Evolutionary conservation across 2,888 invertebrate species (phyloP), one percentile per base, ranked within the genome.

Genomic region (Poecilus cupreus): DNA sequence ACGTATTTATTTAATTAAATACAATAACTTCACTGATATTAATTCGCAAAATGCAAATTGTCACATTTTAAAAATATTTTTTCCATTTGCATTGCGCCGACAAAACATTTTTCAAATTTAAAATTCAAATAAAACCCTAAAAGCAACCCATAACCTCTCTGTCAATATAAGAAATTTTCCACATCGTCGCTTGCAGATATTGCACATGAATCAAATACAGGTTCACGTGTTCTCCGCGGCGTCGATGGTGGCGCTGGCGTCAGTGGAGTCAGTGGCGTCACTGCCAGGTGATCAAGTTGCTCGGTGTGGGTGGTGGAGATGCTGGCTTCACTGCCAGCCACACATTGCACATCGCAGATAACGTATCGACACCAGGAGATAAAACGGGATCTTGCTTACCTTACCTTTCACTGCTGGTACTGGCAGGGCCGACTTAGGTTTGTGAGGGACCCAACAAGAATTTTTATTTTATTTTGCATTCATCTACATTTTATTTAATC

Each of bases 131-230:
- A 80, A 80, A 80, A 72, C 39, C 72, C 57, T 72, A 80, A 72
- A 51, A 80, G 72, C 72, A 72, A 16, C 39, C 80, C 39, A 72
- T 72, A 80, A 80, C 80, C 80, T 79, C 64, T 79, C 80, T 80
- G 80, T 80, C 80, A 80, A 80, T 80, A 80, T 80, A 80, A 80
- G 80, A 72, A 80, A 80, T 80, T 80, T 80, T 80, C 80, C 80
- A 49, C 80, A 54, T 80, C 80, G 80, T 80, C 80, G 51, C 80
- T 54, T 80, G 80, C 80, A 80, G 80, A 80, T 80, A 80, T 80
- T 80, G 80, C 72, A 80, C 80, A 80, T 80, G 80, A 80, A 80
- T 80, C 80, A 80, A 80, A 51, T 80, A 57, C 80, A 80, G 72
- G 72, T 46, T 72, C 24, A 20, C 24, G 46, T 43, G 72, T 72